Conservation (phyloP, 2,797 vertebrate genomes). For the Lycodopsis pacificus region DNA sequence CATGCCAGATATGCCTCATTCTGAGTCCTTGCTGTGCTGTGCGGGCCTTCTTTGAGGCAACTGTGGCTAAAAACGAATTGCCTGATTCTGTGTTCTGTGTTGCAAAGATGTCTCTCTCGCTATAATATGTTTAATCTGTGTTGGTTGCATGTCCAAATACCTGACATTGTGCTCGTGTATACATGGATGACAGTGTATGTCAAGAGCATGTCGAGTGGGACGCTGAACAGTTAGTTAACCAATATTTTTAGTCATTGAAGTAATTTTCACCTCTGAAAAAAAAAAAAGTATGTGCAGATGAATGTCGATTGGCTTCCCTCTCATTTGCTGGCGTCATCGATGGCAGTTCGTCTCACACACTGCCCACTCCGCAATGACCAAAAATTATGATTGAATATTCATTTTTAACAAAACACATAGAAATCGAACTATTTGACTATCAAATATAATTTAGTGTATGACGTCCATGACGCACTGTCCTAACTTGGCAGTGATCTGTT, state of each 20-base stretch:
- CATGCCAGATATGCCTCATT: conserved; percentile 40
- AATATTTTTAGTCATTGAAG: too few relatives aligned
- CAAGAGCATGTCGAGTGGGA: background rate
- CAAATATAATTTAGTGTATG: background rate
- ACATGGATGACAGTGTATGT: conserved; percentile 5
- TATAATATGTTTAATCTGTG: conserved; percentile 25
- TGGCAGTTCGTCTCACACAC: background rate
- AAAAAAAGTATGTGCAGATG: background rate
- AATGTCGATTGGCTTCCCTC: background rate
- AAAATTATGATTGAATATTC: background rate
- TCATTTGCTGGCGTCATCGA: too few relatives aligned
- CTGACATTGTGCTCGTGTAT: conserved; percentile 13
- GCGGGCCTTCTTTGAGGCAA: conserved; percentile 51
- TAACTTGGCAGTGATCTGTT: background rate
- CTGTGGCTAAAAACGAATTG: conserved; percentile 47
- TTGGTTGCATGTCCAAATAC: conserved; percentile 43
- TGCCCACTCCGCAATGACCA: background rate
- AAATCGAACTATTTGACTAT: too few relatives aligned
- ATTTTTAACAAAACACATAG: background rate
- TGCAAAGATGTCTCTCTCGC: conserved; percentile 16
- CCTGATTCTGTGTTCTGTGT: conserved; percentile 12
- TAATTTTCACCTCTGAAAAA: background rate
- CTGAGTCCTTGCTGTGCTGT: conserved; percentile 57
- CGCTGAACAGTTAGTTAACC: background rate
- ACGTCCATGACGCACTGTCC: background rate